Conservation (phyloP, 2,113 vertebrate species). For the Catharus minimus region DNA sequence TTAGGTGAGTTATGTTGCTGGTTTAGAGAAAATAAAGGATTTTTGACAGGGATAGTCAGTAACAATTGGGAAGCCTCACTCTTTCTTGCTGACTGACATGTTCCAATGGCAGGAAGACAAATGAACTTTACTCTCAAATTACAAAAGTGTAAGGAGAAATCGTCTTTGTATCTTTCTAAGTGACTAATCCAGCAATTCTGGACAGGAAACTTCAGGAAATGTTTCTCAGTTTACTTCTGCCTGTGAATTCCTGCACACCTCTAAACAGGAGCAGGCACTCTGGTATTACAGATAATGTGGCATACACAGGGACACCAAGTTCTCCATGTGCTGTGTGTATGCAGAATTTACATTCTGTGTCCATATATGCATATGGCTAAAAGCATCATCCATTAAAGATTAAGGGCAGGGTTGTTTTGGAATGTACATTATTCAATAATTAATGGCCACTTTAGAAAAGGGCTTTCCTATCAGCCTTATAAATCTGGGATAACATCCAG, state of each 20-base stretch:
- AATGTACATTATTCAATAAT: conserved; percentile 14
- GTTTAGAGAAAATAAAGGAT: neutral
- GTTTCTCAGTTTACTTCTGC: neutral
- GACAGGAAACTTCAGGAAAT: neutral
- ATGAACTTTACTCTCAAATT: neutral
- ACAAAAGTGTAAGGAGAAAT: neutral
- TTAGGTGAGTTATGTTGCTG: conserved; percentile 4
- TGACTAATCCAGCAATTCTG: neutral
- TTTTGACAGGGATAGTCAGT: neutral
- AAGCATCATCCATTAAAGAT: neutral
- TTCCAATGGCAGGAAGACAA: neutral
- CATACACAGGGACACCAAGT: neutral
- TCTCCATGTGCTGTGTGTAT: neutral
- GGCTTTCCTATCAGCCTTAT: neutral
- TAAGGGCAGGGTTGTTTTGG: neutral
- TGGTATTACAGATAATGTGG: neutral
- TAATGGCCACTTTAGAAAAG: conserved; percentile 6
- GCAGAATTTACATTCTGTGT: neutral
- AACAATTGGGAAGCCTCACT: neutral
- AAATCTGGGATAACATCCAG: neutral
- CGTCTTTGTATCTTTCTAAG: neutral
- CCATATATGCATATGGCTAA: neutral
- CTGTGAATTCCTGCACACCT: neutral
- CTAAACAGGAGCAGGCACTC: neutral
- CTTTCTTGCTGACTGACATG: neutral